Evolutionary conservation across 2,113 vertebrate genomes (phyloP).

Genomic region (Neodontobutis hainanensis): DNA sequence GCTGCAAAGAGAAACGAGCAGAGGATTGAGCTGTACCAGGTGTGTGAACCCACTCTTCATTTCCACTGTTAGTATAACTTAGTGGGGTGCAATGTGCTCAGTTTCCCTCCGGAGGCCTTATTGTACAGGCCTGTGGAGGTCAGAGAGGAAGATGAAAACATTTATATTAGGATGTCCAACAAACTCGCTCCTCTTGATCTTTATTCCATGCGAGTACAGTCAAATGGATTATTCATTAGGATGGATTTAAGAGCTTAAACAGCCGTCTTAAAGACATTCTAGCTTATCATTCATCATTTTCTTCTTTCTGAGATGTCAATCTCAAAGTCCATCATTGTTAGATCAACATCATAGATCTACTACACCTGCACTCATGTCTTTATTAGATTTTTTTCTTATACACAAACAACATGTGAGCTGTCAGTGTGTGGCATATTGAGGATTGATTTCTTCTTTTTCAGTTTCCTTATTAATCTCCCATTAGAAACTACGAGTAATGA

Average conservation of each 20-base stretch:
- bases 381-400: slow-evolving; percentile 30
- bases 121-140: slow-evolving; percentile 28
- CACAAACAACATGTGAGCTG: slow-evolving; percentile 35
- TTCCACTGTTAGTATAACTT: slow-evolving; percentile 36
- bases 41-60: slow-evolving; percentile 62
- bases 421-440: slow-evolving; percentile 48
- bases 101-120: slow-evolving; percentile 38
- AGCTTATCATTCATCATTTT: slow-evolving; percentile 55
- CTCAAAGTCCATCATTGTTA: slow-evolving; percentile 48
- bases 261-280: slow-evolving; percentile 68
- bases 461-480: slow-evolving; percentile 77
- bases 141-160: slow-evolving; percentile 66
- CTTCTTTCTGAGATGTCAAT: slow-evolving; percentile 61
- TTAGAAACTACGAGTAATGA: slow-evolving; percentile 73
- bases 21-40: slow-evolving; percentile 97
- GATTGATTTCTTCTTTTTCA: slow-evolving; percentile 46
- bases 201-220: slow-evolving; percentile 71
- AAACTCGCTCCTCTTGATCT: slow-evolving; percentile 64
- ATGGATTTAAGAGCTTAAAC: slow-evolving; percentile 63
- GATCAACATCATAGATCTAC: slow-evolving; percentile 45
- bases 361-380: slow-evolving; percentile 49
- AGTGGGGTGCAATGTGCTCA: slow-evolving; percentile 36
- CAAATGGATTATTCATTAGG: slow-evolving; percentile 73
- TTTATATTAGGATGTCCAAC: slow-evolving; percentile 63
- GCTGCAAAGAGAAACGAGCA: slow-evolving; percentile 90